A percentile compares a stretch with the other conserved stretches of the same genome.
These are phyloP conservation scores for Ditylenchus dipsaci DNA, from an alignment of 1,140 invertebrate species.

Conservation along the genomic window DNA sequence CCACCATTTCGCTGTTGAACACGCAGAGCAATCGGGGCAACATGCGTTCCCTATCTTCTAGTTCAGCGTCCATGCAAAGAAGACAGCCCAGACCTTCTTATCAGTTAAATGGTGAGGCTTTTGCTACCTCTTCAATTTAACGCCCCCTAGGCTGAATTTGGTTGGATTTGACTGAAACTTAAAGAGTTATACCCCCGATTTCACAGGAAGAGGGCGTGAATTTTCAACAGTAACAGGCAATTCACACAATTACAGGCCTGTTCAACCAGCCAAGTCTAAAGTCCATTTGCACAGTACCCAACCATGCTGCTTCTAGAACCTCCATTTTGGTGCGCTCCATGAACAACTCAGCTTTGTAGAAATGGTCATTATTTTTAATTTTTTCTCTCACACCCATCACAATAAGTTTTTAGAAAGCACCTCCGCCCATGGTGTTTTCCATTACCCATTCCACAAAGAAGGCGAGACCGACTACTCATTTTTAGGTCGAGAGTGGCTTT, in stretches of 20 bases:
- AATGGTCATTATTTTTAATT: not conserved
- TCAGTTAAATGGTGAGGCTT: conserved; percentile 24
- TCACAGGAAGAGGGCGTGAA: too few species aligned
- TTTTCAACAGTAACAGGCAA: too few species aligned
- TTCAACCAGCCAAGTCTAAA: conserved; percentile 29
- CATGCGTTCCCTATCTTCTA: conserved; percentile 28
- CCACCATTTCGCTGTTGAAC: conserved; percentile 31
- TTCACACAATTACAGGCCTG: too few species aligned
- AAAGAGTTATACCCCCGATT: too few species aligned
- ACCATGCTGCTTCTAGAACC: conserved; percentile 3
- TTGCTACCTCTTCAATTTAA: too few species aligned
- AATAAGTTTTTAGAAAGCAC: not conserved
- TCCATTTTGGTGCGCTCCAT: not conserved
- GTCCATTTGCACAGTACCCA: not conserved
- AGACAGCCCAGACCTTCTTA: conserved; percentile 15
- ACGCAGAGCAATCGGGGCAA: conserved; percentile 18
- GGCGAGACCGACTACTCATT: conserved; percentile 13
- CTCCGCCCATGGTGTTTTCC: not conserved
- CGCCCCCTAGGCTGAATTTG: too few species aligned
- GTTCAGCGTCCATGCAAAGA: conserved; percentile 1
- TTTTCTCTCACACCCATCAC: conserved; percentile 5
- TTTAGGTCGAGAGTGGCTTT: conserved; percentile 42
- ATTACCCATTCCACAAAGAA: conserved; percentile 7
- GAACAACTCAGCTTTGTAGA: not conserved
- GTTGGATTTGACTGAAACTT: too few species aligned